phyloP scores from a whole-genome alignment of 2,113 vertebrate genomes.

The Machaerirhynchus nigripectus region DNA sequence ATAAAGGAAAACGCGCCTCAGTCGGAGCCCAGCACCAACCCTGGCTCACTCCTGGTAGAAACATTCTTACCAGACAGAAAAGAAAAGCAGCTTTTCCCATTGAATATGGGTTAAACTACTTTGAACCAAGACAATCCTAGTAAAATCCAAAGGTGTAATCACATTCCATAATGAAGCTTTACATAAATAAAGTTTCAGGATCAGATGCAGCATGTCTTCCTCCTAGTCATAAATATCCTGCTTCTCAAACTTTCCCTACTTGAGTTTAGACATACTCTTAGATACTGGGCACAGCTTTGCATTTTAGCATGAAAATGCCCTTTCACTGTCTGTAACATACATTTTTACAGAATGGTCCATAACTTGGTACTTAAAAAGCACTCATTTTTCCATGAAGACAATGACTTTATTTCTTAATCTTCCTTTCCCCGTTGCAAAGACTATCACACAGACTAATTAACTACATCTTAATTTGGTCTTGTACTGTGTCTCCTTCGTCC shows the following conservation, averaged over 20 bases:
- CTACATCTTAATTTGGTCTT: neutral
- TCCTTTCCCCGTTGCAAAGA: neutral
- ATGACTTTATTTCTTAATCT: neutral
- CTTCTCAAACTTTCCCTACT: neutral
- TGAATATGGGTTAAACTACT: neutral
- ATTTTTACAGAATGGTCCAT: neutral
- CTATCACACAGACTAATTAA: neutral
- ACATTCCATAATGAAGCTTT: neutral
- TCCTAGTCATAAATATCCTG: neutral
- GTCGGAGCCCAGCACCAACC: neutral
- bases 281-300: neutral
- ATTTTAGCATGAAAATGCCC: neutral
- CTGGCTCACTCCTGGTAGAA: neutral
- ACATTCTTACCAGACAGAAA: neutral
- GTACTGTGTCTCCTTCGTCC: neutral
- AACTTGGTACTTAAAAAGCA: neutral
- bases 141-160: neutral
- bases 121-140: neutral
- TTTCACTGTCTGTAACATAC: neutral
- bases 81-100: neutral
- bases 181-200: neutral
- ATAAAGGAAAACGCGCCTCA: neutral
- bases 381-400: neutral
- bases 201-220: neutral
- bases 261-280: neutral